Evolutionary conservation across 2,888 invertebrate genomes (phyloP).

Genomic region (Helobdella robusta): DNA sequence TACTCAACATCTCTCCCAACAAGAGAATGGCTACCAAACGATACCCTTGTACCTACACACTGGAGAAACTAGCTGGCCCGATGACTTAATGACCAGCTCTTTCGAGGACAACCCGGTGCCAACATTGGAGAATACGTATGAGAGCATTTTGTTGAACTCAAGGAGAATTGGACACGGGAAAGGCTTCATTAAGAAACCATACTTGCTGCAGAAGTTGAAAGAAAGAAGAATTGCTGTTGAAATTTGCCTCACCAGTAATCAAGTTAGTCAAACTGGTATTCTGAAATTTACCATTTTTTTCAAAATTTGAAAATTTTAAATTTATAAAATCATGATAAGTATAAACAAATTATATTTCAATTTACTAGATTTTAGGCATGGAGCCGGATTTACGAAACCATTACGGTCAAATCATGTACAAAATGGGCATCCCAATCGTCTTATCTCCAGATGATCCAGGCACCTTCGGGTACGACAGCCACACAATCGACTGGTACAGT

Average conservation of each 20-base stretch:
- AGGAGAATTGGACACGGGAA: conserved; percentile 36
- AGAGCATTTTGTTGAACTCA: conserved; percentile 34
- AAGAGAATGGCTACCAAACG: neutral
- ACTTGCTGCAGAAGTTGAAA: conserved; percentile 25
- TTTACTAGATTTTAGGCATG: conserved; percentile 15
- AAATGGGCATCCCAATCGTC: conserved; percentile 35
- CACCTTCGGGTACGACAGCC: conserved; percentile 36
- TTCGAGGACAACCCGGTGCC: conserved; percentile 30
- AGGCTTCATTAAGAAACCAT: conserved; percentile 35
- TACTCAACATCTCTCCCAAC: conserved; percentile 15
- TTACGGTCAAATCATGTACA: conserved; percentile 17
- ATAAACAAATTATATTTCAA: neutral
- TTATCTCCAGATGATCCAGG: conserved; percentile 37
- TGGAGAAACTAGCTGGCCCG: conserved; percentile 35
- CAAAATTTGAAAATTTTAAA: neutral
- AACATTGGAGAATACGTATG: conserved; percentile 36
- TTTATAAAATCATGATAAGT: neutral
- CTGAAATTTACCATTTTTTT: neutral
- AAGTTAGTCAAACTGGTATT: conserved; percentile 23
- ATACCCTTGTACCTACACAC: conserved; percentile 34
- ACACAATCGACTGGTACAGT: conserved; percentile 37
- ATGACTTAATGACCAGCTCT: conserved; percentile 31
- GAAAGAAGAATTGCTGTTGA: conserved; percentile 32
- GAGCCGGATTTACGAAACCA: conserved; percentile 21
- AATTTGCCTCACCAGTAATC: conserved; percentile 31